Evolutionary conservation across 2,888 invertebrate species (phyloP).

Genomic region (Asteroscopus sphinx): DNA sequence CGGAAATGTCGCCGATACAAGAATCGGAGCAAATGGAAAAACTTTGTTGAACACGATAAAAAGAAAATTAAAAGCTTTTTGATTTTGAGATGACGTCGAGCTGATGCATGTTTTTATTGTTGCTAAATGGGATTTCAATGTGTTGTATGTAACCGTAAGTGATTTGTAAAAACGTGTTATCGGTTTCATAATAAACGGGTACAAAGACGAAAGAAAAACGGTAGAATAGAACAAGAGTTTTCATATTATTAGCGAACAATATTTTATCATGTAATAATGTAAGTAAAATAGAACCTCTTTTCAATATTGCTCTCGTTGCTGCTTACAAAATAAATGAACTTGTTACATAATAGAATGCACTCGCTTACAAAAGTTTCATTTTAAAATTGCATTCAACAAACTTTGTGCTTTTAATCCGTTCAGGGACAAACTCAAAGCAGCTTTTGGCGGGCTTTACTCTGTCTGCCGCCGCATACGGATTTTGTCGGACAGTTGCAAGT

Average conservation of each 20-base stretch:
- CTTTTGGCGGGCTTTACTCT: constrained; percentile 80
- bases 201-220: constrained; percentile 1
- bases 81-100: constrained; percentile 60
- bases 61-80: constrained; percentile 72
- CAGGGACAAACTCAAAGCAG: constrained; percentile 82
- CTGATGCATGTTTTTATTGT: constrained; percentile 44
- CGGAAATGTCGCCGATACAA: constrained; percentile 74
- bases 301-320: constrained; percentile 38
- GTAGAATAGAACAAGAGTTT: constrained; percentile 1
- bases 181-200: constrained; percentile 4
- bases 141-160: constrained; percentile 20
- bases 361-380: constrained; percentile 60
- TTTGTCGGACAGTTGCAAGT: constrained; percentile 71
- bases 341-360: constrained; percentile 51
- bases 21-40: constrained; percentile 79
- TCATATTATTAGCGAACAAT: constrained; percentile 17
- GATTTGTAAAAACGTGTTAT: constrained; percentile 10
- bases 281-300: constrained; percentile 29
- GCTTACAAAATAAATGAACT: constrained; percentile 48
- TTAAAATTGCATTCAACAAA: constrained; percentile 74
- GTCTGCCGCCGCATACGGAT: constrained; percentile 78
- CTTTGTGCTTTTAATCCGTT: constrained; percentile 80
- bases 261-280: constrained; percentile 28
- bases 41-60: constrained; percentile 72
- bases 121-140: constrained; percentile 24